Base-by-base conservation (phyloP, 2,888 invertebrate species). In the Morpho achilles region DNA sequence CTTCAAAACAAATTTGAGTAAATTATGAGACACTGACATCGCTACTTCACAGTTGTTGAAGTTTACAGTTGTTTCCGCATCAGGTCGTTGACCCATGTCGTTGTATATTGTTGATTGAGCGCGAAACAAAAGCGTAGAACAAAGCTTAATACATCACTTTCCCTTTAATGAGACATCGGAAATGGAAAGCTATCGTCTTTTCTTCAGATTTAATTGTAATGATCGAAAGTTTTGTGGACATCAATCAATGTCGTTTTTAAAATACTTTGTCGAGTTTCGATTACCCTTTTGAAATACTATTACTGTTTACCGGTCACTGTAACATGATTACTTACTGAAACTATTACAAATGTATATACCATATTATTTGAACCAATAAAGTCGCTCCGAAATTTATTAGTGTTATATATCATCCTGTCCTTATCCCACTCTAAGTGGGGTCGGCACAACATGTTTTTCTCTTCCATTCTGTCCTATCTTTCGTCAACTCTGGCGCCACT, bases 1-100 rank as follows among this genome's bases (percentile, higher is more conserved):
- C 52, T 63, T 64, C 61, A 66, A 67, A 67, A 67, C 65, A 65
- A 64, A 66, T 66, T 68, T 62, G 58, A 58, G 55, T 66, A 66
- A 64, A 53, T 67, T 65, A 67, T 62, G 62, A 61, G 64, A 62
- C 64, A 54, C 60, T 16, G 16, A 16, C 66, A 65, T 53, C 58
- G 63, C 53, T 61, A 59, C 63, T 50, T 66, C 64, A 65, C 62
- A 65, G 63, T 65, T 67, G 67, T 65, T 67, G 62, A 66, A 60
- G 60, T 63, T 64, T 59, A 60, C 61, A 63, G 53, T 57, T 55
- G 56, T 61, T 69, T 71, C 69, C 69, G 66, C 50, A 44, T 60
- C 50, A 53, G 67, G 60, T 67, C 58, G 58, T 8, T 22, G 69
- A 69, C 58, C 70, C 58, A 44, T 39, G 43, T 46, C 44, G 59